Conservation (phyloP, 2,888 invertebrate species). For the Drosophila conformis region DNA sequence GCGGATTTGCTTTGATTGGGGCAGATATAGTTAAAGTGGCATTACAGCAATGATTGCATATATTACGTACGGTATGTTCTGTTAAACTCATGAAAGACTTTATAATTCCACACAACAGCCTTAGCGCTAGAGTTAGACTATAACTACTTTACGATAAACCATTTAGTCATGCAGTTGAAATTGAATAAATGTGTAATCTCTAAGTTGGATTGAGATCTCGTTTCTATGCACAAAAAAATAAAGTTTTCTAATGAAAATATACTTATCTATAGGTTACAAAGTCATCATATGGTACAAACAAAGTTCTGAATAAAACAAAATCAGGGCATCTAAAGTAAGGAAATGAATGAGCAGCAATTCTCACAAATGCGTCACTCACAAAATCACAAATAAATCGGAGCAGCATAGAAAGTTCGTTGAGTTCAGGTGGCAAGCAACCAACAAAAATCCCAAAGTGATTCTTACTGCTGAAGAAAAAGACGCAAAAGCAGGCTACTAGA, state of each 20-base stretch:
- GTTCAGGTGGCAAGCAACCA: constrained; percentile 37
- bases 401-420: constrained; percentile 18
- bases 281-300: background rate
- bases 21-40: constrained; percentile 31
- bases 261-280: constrained; percentile 7
- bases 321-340: constrained; percentile 1
- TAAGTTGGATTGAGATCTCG: background rate
- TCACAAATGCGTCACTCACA: constrained; percentile 57
- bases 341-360: constrained; percentile 44
- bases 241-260: background rate
- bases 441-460: constrained; percentile 6
- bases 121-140: background rate
- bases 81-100: background rate
- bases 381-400: constrained; percentile 31
- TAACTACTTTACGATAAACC: background rate
- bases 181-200: background rate
- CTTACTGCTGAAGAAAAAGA: constrained; percentile 7
- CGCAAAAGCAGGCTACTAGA: constrained; percentile 12
- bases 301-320: constrained; percentile 21
- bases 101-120: background rate
- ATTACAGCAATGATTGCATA: constrained; percentile 25
- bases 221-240: background rate
- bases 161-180: background rate
- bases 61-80: background rate
- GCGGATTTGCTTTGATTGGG: constrained; percentile 49